Percentiles rank a stretch among this genome's conserved stretches.
These are phyloP conservation scores for Myotis yumanensis DNA, from an alignment of 2,113 vertebrate genomes.

Conservation along the genomic window DNA sequence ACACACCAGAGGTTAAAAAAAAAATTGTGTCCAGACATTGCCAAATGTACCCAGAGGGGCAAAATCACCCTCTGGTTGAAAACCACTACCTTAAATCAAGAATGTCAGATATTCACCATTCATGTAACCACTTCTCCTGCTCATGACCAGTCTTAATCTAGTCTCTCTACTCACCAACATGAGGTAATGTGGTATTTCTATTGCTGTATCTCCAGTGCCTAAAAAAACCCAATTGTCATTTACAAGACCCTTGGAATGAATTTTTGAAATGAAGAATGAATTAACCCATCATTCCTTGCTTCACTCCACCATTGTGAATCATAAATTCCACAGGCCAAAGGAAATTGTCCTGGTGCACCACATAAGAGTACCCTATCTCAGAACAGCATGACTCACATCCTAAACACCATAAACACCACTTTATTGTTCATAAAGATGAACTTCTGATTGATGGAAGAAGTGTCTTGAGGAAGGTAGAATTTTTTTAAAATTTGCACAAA, in stretches of 20 bases:
- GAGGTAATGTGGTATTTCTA: background rate
- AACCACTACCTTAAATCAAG: background rate
- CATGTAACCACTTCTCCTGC: background rate
- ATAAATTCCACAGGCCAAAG: background rate
- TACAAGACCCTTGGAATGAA: background rate
- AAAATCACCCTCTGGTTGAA: background rate
- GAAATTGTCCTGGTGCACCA: background rate
- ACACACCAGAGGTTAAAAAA: background rate
- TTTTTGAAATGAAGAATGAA: background rate
- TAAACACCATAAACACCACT: background rate
- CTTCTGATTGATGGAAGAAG: background rate
- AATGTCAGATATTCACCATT: background rate
- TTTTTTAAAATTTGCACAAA: background rate
- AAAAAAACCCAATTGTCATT: background rate
- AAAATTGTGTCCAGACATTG: background rate
- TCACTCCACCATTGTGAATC: background rate
- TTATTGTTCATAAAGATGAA: background rate
- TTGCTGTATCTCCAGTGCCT: background rate
- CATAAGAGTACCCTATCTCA: background rate
- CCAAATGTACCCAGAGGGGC: background rate
- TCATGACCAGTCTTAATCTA: background rate
- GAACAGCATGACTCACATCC: background rate
- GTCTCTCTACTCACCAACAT: background rate
- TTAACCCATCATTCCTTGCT: background rate
- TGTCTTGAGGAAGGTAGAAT: background rate